A percentile compares a stretch with the other conserved stretches of the same genome.
phyloP scores from a whole-genome alignment of 2,888 invertebrate species.

The Aleiodes alternator region DNA sequence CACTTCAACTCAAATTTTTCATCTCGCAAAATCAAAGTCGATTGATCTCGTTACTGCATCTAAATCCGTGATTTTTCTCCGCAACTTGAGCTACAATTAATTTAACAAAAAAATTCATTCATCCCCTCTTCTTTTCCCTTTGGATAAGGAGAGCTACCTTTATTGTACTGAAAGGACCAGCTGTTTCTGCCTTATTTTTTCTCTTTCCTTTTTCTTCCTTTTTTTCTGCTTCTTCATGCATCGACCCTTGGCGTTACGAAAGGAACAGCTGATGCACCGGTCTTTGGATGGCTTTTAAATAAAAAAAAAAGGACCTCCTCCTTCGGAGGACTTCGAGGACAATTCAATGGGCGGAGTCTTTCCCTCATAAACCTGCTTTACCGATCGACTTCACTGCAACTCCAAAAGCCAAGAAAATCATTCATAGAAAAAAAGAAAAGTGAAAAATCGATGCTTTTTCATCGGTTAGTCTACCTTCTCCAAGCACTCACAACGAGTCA shows the following conservation, averaged over 20 bases:
- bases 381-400: no score
- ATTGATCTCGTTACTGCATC: no score
- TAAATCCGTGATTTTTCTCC: background rate
- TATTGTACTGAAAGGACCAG: conserved; percentile 26
- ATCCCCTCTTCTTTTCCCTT: conserved; percentile 37
- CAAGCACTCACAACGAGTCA: conserved; percentile 4
- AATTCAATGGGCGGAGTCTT: conserved; percentile 23
- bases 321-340: background rate
- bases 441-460: no score
- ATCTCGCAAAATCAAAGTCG: no score
- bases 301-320: background rate
- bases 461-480: background rate
- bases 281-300: background rate
- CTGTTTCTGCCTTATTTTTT: conserved; percentile 53
- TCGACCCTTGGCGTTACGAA: conserved; percentile 48
- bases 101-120: background rate
- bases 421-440: no score
- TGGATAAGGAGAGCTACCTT: background rate
- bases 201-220: conserved; percentile 24
- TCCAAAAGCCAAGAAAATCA: no score
- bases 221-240: conserved; percentile 49
- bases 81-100: background rate
- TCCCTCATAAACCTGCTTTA: no score
- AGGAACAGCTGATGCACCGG: conserved; percentile 52
- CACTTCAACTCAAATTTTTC: no score